Evolutionary conservation across 1,140 invertebrate species (phyloP), one percentile per base, ranked within the genome.

Genomic region (Eupeodes corollae): DNA sequence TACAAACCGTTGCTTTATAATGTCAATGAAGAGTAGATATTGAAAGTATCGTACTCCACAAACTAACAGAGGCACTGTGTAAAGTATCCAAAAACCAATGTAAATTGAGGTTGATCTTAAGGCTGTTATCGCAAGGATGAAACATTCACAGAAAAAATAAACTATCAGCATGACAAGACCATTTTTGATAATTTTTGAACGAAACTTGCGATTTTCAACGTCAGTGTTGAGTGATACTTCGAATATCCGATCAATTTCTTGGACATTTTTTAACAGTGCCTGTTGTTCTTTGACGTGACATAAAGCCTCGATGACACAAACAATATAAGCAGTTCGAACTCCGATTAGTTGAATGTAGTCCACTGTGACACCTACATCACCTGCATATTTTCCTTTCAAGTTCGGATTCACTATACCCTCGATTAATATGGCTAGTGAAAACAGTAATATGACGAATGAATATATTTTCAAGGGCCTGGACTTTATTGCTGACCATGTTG

Each of bases 311-410:
- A 59, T 33, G 19, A 67, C 44, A 0, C 53, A 54, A 1, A 51
- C 50, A 16, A 51, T 42, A 26, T 67, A 63, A 0, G 63, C 53
- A 21, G 66, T 49, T 5, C 63, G 60, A 34, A 67, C 59, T 41
- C 63, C 61, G 21, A 63, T 50, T 51, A 66, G 31, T 48, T 67
- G 63, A 35, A 67, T 63, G 14, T 48, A 61, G 48, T 66, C 63
- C 11, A 66, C 57, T 0, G 57, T 66, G 38, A 61, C 47, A 1
- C 63, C 63, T 31, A 66, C 54, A 34, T 47, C 48, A 47, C 50
- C 44, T 1, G 46, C 46, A 6, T 33, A 42, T 5, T 33, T 47
- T 14, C 21, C 19, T 26, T 21, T 14, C n/a, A 42, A 44, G 12
- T 47, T 31, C 48, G 13, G 12, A 26, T 41, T 53, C 34, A 66